Base-by-base conservation (phyloP, 2,113 vertebrate species). In the Mohoua ochrocephala region DNA sequence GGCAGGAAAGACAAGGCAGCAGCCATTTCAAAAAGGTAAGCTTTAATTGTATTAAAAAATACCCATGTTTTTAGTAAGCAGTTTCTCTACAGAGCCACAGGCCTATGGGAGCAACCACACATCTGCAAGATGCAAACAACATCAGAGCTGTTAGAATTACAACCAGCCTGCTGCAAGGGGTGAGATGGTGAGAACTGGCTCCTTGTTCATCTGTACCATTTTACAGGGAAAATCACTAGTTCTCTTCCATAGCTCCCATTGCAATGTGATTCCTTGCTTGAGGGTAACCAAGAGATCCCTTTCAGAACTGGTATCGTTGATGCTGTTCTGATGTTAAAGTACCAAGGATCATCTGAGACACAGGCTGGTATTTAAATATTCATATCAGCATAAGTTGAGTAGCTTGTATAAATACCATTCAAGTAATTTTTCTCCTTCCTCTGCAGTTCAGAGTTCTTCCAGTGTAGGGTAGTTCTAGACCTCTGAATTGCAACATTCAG, bases 1-100 rank as follows among this genome's bases (percentile, higher is more conserved):
- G 87, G 53, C 86, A 92, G 68, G 76, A 96, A 92, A 85, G 81
- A 96, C 83, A 91, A 92, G 78, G 82, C 79, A 84, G 79, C 82
- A 95, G 60, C 93, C 95, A 42, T 97, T 97, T 97, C 64, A 95
- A 97, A 98, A 98, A 97, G 96, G 96, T 96, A 97, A 93, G 91
- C 94, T 98, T 98, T 98, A 98, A 98, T 98, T 89, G 86, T 96
- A 92, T 95, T 95, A 42, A 95, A 98, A 98, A 98, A 97, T 73
- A 92, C 64, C 81, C 63, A 84, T 31, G 61, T 95, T 96, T 90
- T 97, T 96, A 95, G 69, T 98, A 97, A 97, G 97, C 97, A 98
- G 95, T 91, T 97, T 97, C 31, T 96, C 94, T 92, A 93, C 50
- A 92, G 80, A 93, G 95, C 86, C 89, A 97, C 89, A 86, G 93